Percentiles rank a stretch among this genome's conserved stretches.
Evolutionary conservation across 2,888 invertebrate species (phyloP).

Genomic region (Heliconius erato): DNA sequence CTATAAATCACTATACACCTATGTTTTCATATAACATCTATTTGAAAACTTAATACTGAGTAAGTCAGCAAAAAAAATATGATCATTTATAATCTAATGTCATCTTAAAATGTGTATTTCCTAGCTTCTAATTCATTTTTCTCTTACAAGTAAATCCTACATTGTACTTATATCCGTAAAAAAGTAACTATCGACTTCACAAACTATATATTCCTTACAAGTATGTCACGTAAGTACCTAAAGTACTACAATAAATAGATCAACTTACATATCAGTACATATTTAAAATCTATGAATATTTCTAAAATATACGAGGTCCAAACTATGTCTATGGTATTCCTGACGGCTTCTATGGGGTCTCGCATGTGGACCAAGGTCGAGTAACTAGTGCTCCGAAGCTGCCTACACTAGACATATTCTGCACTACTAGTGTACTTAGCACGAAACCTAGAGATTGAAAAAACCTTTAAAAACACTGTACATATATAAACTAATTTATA

Average conservation of each 20-base stretch:
- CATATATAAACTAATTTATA: constrained; percentile 60
- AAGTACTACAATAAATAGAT: constrained; percentile 85
- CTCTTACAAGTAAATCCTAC: constrained; percentile 78
- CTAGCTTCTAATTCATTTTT: constrained; percentile 75
- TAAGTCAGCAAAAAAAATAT: constrained; percentile 73
- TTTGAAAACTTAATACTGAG: constrained; percentile 85
- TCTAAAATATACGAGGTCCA: constrained; percentile 74
- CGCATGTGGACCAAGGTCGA: constrained; percentile 81
- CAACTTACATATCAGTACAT: constrained; percentile 83
- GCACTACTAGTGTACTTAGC: constrained; percentile 86
- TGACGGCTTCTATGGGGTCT: constrained; percentile 84
- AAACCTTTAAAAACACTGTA: constrained; percentile 78
- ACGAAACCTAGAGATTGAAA: constrained; percentile 87
- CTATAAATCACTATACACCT: constrained; percentile 63
- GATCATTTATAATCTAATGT: constrained; percentile 68
- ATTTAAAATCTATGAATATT: constrained; percentile 74
- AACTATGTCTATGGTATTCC: constrained; percentile 79
- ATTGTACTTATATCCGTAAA: constrained; percentile 81
- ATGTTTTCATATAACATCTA: constrained; percentile 76
- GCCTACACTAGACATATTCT: constrained; percentile 85
- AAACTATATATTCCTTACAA: constrained; percentile 76
- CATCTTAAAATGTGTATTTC: constrained; percentile 69
- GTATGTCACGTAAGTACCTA: constrained; percentile 82
- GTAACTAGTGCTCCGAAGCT: constrained; percentile 86
- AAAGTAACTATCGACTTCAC: constrained; percentile 73